phyloP scores from a whole-genome alignment of 1,140 invertebrate species.

The Lasioglossum albipes region DNA sequence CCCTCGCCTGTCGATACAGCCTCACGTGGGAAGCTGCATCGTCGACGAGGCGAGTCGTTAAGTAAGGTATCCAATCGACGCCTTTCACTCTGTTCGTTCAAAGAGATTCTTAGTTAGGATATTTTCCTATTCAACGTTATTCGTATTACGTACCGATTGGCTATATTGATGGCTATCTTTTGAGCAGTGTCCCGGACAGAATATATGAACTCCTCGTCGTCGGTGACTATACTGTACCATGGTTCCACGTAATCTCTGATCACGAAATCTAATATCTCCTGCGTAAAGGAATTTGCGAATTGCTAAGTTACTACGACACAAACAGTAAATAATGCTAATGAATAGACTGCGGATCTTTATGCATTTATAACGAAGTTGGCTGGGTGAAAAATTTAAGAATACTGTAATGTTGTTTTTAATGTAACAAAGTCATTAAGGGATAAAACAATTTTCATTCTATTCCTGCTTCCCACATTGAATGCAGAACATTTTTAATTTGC shows the following conservation, averaged over 20 bases:
- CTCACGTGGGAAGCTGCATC: conserved; percentile 94
- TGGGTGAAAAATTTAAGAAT: no score
- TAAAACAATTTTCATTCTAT: no score
- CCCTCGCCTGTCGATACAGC: conserved; percentile 88
- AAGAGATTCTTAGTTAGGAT: background rate
- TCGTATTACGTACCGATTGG: conserved; percentile 78
- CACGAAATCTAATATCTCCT: conserved; percentile 87
- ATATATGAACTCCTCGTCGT: conserved; percentile 81
- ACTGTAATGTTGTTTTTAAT: no score
- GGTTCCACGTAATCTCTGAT: conserved; percentile 89
- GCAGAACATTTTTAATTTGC: no score
- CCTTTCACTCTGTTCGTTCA: conserved; percentile 86
- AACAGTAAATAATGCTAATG: background rate
- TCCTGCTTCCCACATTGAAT: no score
- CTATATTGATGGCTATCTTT: conserved; percentile 82
- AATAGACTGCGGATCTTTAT: no score
- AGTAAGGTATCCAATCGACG: conserved; percentile 93
- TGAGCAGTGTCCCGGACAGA: conserved; percentile 81
- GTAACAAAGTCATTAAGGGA: no score
- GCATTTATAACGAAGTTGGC: no score
- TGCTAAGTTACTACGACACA: conserved; percentile 7
- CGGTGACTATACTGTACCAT: conserved; percentile 85
- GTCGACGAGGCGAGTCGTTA: conserved; percentile 93
- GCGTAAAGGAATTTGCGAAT: conserved; percentile 32
- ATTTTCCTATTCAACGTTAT: no score